Evolutionary conservation across 2,797 vertebrate genomes (phyloP).

Genomic region (Psittacula derbiana): DNA sequence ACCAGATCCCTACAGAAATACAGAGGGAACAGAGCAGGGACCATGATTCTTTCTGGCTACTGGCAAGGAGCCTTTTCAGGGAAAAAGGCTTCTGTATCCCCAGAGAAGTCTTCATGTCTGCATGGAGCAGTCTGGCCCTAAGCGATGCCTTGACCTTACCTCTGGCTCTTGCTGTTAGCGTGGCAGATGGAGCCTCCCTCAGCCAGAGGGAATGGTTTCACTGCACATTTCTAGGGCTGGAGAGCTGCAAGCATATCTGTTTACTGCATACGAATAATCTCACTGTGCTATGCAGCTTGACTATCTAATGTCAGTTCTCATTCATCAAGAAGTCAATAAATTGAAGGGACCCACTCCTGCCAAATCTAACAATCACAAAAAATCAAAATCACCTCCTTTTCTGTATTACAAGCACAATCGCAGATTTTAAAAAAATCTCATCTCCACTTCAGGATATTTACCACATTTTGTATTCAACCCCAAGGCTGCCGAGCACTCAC

Average conservation of each 20-base stretch:
- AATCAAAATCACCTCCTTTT: slow-evolving; percentile 9
- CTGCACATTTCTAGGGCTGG: not conserved
- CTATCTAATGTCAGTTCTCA: slow-evolving; percentile 3
- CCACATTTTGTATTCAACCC: not conserved
- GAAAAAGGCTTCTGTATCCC: not conserved
- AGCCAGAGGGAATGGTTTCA: not conserved
- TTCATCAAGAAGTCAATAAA: not conserved
- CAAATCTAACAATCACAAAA: not conserved
- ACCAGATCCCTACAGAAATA: not conserved
- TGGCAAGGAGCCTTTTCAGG: not conserved
- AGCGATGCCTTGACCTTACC: not conserved
- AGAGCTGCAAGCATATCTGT: slow-evolving; percentile 1
- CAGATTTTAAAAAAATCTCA: slow-evolving; percentile 3
- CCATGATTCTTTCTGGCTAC: not conserved
- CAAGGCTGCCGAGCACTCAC: not conserved
- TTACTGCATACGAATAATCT: slow-evolving; percentile 58
- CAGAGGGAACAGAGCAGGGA: not conserved
- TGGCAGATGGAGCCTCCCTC: slow-evolving; percentile 47
- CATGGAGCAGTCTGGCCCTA: not conserved
- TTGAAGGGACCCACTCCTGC: not conserved
- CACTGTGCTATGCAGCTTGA: not conserved
- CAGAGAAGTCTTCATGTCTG: not conserved
- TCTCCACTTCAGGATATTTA: not conserved
- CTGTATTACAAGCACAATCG: not conserved
- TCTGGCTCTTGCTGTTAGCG: slow-evolving; percentile 1